Percentiles rank a stretch among this genome's conserved stretches.
These are phyloP conservation scores for Galbula dea DNA, from an alignment of 2,113 vertebrate genomes.

Conservation along the genomic window DNA sequence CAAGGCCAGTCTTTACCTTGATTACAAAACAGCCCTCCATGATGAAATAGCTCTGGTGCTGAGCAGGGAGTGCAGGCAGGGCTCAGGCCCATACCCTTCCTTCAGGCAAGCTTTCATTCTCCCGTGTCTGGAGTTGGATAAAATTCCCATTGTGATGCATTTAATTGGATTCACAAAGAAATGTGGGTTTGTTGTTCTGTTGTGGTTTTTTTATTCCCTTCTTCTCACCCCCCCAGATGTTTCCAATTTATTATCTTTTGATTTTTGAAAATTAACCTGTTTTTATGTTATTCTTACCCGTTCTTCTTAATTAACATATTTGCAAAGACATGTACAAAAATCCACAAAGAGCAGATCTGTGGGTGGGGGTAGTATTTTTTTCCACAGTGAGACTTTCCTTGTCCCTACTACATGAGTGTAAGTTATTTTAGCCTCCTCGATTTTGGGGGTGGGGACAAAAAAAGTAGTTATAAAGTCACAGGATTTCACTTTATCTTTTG, in stretches of 20 bases:
- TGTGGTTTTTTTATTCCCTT: background rate
- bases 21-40: background rate
- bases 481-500: background rate
- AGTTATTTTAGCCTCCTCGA: background rate
- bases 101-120: background rate
- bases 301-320: background rate
- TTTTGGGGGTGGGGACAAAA: background rate
- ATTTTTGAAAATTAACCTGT: background rate
- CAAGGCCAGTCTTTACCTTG: background rate
- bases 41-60: background rate
- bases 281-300: background rate
- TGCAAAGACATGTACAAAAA: background rate
- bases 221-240: background rate
- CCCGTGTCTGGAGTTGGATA: background rate
- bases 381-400: background rate
- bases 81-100: background rate
- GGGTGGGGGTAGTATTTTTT: background rate
- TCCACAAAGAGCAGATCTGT: background rate
- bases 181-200: background rate
- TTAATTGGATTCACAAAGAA: background rate
- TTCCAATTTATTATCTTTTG: background rate
- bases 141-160: background rate
- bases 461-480: background rate
- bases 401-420: background rate
- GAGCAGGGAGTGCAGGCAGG: background rate